phyloP scores from a whole-genome alignment of 2,888 invertebrate species.

The Vandiemenella viatica region DNA sequence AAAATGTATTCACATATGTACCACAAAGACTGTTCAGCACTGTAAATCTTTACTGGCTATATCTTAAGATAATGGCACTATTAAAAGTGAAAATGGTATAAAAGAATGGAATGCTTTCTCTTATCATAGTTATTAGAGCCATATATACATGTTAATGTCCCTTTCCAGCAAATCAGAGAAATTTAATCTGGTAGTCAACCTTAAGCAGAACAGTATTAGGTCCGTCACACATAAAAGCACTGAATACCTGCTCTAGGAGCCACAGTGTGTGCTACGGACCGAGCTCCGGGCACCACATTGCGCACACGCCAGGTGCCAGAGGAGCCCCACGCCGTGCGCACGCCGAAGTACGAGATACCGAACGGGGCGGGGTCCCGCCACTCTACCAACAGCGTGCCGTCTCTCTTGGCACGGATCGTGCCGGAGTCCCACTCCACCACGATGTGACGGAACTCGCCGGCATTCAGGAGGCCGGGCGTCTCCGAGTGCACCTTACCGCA shows the following conservation, averaged over 20 bases:
- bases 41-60: too few species aligned
- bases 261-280: too few species aligned
- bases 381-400: conserved; percentile 36
- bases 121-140: neutral
- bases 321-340: conserved; percentile 49
- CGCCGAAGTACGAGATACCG: conserved; percentile 43
- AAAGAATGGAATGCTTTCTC: too few species aligned
- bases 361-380: conserved; percentile 45
- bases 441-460: conserved; percentile 40
- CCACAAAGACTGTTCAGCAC: too few species aligned
- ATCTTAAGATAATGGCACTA: too few species aligned
- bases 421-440: conserved; percentile 41
- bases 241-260: conserved; percentile 2
- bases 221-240: too few species aligned
- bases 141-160: neutral
- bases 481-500: conserved; percentile 39
- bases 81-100: too few species aligned
- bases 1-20: too few species aligned
- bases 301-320: conserved; percentile 44
- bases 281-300: conserved; percentile 21
- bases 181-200: too few species aligned
- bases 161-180: too few species aligned
- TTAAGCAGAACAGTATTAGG: too few species aligned
- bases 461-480: conserved; percentile 40
- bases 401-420: conserved; percentile 28